phyloP scores from a whole-genome alignment of 2,797 vertebrate species.

The Agapornis canus region DNA sequence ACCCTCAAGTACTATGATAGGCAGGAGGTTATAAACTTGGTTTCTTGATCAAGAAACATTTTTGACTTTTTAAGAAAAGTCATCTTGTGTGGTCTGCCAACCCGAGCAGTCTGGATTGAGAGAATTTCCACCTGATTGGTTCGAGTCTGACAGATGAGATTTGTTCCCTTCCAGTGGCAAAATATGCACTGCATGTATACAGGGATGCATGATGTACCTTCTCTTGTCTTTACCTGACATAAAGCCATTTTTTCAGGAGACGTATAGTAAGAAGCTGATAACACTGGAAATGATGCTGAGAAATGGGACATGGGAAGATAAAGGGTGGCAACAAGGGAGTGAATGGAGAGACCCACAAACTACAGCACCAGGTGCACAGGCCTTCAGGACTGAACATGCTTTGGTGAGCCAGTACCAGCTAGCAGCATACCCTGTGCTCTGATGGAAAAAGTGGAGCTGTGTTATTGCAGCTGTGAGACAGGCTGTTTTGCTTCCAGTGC shows the following conservation, averaged over 20 bases:
- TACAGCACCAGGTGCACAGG: not conserved
- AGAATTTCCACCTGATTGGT: not conserved
- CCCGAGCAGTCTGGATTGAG: not conserved
- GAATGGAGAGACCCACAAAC: not conserved
- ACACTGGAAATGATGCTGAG: not conserved
- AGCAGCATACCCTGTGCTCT: not conserved
- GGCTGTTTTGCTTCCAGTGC: not conserved
- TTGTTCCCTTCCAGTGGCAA: not conserved
- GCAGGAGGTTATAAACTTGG: not conserved
- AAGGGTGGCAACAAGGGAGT: not conserved
- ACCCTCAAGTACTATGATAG: not conserved
- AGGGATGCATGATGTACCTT: not conserved
- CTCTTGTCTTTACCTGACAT: not conserved
- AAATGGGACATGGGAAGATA: not conserved
- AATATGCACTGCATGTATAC: not conserved
- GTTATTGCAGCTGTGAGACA: not conserved
- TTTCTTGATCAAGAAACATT: not conserved
- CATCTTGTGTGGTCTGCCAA: not conserved
- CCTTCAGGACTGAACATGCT: rapidly evolving
- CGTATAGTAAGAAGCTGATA: not conserved
- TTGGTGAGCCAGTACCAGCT: not conserved
- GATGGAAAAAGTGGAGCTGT: not conserved
- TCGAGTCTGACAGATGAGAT: not conserved
- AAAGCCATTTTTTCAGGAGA: not conserved
- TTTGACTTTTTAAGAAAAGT: not conserved